Base-by-base conservation (phyloP, 2,888 invertebrate genomes). In the Heliconius sara region DNA sequence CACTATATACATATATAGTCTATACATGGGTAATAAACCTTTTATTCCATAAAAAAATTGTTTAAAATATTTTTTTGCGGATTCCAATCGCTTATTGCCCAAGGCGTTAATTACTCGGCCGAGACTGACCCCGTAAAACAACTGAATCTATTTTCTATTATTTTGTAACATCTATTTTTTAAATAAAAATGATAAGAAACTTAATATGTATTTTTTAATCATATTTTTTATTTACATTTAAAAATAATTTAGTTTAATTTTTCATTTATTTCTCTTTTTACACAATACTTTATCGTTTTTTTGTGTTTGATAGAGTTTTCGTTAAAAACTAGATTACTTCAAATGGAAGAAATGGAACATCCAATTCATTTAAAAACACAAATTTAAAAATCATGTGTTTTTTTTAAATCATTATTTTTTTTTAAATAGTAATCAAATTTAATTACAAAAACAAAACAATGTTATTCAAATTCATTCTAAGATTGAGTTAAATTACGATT, bases 91-190 rank as follows among this genome's bases (percentile, higher is more conserved):
- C 77, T n/a, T 30, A 30, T n/a, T 43, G 30, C 71, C 63, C 71
- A n/a, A 47, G 77, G 66, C 30, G n/a, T 79, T 76, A 60, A 66
- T 76, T 76, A 67, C 76, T 63, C 79, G 76, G 65, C 52, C 43
- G 79, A 74, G 72, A 65, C 73, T 73, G 43, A 7, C 79, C 68
- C 60, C 39, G 63, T 43, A 27, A 65, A 68, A 52, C 30, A 68
- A 79, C 76, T 76, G 79, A 65, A 77, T 65, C 63, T 73, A 60
- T 68, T 81, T 79, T 76, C 30, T 65, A 73, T 79, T 73, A 71
- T 43, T 22, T 47, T 47, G 19, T 60, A 27, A 39, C 5, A 19
- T 34, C 34, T 39, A 78, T 30, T 65, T 34, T 65, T 65, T 9
- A 63, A n/a, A 43, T 27, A 19, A 47, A 77, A 68, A 57, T 19